Evolutionary conservation across 2,888 invertebrate species (phyloP), one percentile per base, ranked within the genome.

Genomic region (Abscondita cerata): DNA sequence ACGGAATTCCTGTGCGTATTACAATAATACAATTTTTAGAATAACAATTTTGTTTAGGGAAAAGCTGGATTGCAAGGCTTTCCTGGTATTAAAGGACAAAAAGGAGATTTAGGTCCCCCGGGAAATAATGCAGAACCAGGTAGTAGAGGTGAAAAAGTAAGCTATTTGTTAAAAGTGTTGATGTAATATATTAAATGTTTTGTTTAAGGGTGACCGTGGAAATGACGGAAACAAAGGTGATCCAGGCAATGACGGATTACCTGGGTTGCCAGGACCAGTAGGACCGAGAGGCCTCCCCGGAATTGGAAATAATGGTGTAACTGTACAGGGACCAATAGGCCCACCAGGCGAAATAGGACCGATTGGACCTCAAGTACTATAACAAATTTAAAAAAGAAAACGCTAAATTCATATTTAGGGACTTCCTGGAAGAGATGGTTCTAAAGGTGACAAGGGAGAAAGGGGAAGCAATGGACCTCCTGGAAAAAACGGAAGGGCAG

Each of bases 101-200:
- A 76, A 68, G 85, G 85, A 34, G 74, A 74, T 11, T 74, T 79
- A 20, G 86, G 85, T 16, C 62, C 75, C 6, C 67, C 71, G 0
- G 86, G 87, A 40, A 73, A 73, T 13, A 72, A 77, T 66, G 83
- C 82, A 57, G 71, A 75, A 20, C 76, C 80, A 25, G 87, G 86
- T 34, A 67, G 75, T 5, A 79, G 79, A 70, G 85, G 84, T 54
- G 80, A 81, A 63, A 68, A 70, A 60, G 77, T 77, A 64, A 53
- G 59, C 53, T 19, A 52, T 52, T 40, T 44, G 44, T 31, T 9
- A 31, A 31, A 31, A n/a, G n/a, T n/a, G n/a, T n/a, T n/a, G n/a
- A n/a, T 31, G 9, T 31, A 6, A 31, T 9, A 31, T 6, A 31
- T 31, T 31, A 31, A 31, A 31, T 12, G 36, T 12, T n/a, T 31